phyloP scores from a whole-genome alignment of 1,140 invertebrate genomes.

The Zaprionus tsacasi region DNA sequence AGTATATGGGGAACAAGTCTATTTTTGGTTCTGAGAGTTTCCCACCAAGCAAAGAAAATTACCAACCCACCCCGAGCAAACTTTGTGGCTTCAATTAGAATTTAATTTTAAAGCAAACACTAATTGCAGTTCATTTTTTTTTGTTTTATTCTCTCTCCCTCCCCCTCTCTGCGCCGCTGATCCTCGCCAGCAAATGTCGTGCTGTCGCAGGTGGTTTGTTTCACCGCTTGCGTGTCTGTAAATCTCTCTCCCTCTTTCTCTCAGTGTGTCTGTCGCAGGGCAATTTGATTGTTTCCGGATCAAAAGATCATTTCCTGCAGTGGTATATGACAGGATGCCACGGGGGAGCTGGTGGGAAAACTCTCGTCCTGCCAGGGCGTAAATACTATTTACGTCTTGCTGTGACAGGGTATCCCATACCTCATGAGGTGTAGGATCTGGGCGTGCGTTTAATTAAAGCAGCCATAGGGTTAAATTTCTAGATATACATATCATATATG shows the following conservation, averaged over 20 bases:
- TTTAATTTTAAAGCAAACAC: constrained; percentile 67
- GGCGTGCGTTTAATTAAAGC: constrained; percentile 6
- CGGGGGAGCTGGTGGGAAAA: constrained; percentile 61
- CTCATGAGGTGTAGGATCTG: background rate
- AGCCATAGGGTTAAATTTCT: background rate
- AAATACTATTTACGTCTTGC: constrained; percentile 11
- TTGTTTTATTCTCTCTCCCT: constrained; percentile 49
- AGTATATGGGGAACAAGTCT: constrained; percentile 40
- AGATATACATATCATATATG: background rate
- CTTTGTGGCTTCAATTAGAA: constrained; percentile 57
- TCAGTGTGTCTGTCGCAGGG: constrained; percentile 36
- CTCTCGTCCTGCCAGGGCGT: constrained; percentile 21
- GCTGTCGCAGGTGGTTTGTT: constrained; percentile 67
- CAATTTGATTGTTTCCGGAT: constrained; percentile 83
- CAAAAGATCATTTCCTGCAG: constrained; percentile 82
- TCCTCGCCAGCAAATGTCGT: background rate
- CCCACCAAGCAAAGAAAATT: constrained; percentile 28
- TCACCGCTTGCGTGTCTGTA: constrained; percentile 64
- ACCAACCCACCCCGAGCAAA: constrained; percentile 18
- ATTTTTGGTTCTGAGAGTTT: constrained; percentile 51
- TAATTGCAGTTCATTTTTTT: constrained; percentile 53
- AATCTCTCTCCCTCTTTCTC: constrained; percentile 33
- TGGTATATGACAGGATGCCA: constrained; percentile 75
- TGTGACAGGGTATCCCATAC: constrained; percentile 24
- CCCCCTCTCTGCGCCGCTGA: constrained; percentile 29